A percentile compares a stretch with the other conserved stretches of the same genome.
Conservation (phyloP, 2,113 vertebrate genomes). For the Nipponia nippon region DNA sequence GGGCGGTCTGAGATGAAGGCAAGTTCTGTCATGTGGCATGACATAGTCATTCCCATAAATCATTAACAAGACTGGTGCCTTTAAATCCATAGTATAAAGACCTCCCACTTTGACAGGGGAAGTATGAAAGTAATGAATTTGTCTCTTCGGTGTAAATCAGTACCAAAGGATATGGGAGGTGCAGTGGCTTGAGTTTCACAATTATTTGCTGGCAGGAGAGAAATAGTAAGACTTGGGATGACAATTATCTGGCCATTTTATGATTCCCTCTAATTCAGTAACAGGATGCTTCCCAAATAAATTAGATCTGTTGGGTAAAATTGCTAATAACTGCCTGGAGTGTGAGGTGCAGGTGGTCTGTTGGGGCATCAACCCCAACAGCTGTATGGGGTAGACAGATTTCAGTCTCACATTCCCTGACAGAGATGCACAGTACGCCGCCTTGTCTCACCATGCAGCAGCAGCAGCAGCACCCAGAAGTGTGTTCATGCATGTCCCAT, state of each 20-base stretch:
- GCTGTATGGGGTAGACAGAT: accelerated
- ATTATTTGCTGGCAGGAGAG: not conserved
- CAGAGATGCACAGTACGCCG: accelerated
- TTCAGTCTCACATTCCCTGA: not conserved
- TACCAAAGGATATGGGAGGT: not conserved
- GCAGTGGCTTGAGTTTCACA: not conserved
- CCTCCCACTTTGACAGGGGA: not conserved
- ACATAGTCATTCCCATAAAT: not conserved
- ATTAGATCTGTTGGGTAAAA: not conserved
- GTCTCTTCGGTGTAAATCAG: not conserved
- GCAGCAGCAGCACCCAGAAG: not conserved
- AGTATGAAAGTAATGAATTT: not conserved
- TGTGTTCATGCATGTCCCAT: accelerated
- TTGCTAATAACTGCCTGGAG: not conserved
- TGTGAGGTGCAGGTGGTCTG: not conserved
- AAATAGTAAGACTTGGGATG: not conserved
- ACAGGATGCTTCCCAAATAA: not conserved
- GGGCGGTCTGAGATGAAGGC: not conserved
- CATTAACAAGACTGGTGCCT: not conserved
- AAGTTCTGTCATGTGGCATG: not conserved
- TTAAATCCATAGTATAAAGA: not conserved
- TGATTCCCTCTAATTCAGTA: not conserved
- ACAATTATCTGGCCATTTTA: not conserved
- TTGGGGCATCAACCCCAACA: not conserved
- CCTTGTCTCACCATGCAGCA: not conserved